Evolutionary conservation across 1,140 invertebrate genomes (phyloP), one percentile per base, ranked within the genome.

Genomic region (Coenobita brevimanus): DNA sequence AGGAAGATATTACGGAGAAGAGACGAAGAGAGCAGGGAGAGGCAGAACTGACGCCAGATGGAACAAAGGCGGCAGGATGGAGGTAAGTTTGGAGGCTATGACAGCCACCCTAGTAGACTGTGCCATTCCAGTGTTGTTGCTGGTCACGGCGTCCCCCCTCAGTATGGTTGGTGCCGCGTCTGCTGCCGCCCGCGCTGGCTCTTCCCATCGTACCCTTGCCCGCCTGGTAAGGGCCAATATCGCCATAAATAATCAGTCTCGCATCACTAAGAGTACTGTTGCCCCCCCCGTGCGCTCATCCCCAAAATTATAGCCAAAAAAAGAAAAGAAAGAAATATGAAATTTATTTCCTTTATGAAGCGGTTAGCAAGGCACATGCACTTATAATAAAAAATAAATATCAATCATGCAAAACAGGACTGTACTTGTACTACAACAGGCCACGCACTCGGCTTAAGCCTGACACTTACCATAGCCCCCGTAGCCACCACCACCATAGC

Each of bases 191-290:
- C 85, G 54, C 85, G 85, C 36, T 87, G 85, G 67, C 76, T 87
- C 85, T 87, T 87, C 76, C 85, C 85, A 36, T 87, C 85, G 46
- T 87, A 87, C 62, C 85, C 85, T 87, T 87, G 85, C 60, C 85
- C 76, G 85, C 85, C 85, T 87, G 85, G 85, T 87, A 87, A 87
- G 85, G 85, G 85, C 85, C 85, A 87, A 87, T 46, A 87, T 64
- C 76, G 76, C 85, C 85, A 87, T 87, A 87, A 87, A 87, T 87
- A 80, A 87, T 87, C 73, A 87, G 85, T 87, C 85, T 87, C 85
- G 50, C 71, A 80, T 64, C 76, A 81, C 85, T 87, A 87, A 87
- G 46, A 81, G 64, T 87, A 87, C 41, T 62, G 38, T 38, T 38
- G 38, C 10, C 82, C 82, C 50, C 36, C 43, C 38, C 21, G 33